These are phyloP conservation scores for Hanleya hanleyi DNA, from an alignment of 2,888 invertebrate genomes.

Conservation along the genomic window DNA sequence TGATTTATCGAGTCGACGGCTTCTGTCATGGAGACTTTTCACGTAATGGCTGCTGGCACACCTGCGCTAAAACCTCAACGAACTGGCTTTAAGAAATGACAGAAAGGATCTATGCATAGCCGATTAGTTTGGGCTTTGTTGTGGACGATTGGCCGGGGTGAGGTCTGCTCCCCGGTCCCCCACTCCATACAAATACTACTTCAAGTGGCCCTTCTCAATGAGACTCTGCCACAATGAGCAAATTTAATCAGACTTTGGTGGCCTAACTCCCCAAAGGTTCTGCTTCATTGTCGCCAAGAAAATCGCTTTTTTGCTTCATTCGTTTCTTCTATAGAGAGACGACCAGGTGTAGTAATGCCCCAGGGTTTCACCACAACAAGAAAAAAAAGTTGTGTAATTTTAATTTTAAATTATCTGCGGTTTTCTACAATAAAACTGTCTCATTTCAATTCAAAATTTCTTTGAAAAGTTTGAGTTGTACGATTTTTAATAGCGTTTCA, in stretches of 20 bases:
- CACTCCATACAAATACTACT: neutral
- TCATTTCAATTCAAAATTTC: neutral
- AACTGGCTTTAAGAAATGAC: neutral
- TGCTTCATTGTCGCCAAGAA: neutral
- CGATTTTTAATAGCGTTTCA: constrained; percentile 1
- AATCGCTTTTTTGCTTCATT: neutral
- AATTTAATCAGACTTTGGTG: constrained; percentile 3
- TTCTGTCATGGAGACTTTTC: neutral
- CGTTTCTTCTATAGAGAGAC: neutral
- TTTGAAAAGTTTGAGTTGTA: neutral
- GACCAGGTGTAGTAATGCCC: neutral
- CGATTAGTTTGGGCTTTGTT: constrained; percentile 1
- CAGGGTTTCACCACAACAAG: neutral
- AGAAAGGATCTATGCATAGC: neutral
- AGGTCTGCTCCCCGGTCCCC: neutral
- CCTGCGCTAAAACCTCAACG: neutral
- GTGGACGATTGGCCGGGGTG: neutral
- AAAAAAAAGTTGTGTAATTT: constrained; percentile 6
- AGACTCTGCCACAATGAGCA: neutral
- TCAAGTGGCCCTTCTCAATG: constrained; percentile 1
- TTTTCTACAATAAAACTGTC: constrained; percentile 7
- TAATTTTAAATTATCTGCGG: constrained; percentile 8
- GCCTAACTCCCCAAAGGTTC: neutral
- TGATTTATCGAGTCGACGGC: neutral
- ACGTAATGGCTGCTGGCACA: constrained; percentile 1